A percentile compares a stretch with the other conserved stretches of the same genome.
phyloP scores from a whole-genome alignment of 1,140 invertebrate genomes.

The Brachionus angularis region DNA sequence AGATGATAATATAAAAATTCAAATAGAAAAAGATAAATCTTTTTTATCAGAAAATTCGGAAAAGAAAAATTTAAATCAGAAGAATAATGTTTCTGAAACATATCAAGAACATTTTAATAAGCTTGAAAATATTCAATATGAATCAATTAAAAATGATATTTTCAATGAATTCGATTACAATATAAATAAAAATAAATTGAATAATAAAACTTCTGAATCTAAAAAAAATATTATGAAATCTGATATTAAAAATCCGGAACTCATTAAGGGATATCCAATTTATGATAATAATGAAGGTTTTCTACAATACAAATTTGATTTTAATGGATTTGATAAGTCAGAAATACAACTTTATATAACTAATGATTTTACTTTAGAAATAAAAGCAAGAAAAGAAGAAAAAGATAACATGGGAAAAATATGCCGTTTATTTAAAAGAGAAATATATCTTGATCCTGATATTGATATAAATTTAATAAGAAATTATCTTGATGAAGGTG shows the following conservation, averaged over 20 bases:
- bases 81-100: too few relatives aligned
- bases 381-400: constrained; percentile 19
- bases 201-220: too few relatives aligned
- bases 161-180: too few relatives aligned
- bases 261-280: constrained; percentile 26
- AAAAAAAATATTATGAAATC: too few relatives aligned
- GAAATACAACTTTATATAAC: constrained; percentile 29
- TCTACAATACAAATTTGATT: constrained; percentile 34
- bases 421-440: constrained; percentile 27
- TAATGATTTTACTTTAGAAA: constrained; percentile 14
- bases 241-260: too few relatives aligned
- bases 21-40: neutral
- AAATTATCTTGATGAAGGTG: constrained; percentile 30
- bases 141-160: too few relatives aligned
- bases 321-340: constrained; percentile 22
- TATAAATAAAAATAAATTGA: too few relatives aligned
- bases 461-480: constrained; percentile 21
- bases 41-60: neutral
- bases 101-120: too few relatives aligned
- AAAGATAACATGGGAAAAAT: constrained; percentile 9
- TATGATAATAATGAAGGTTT: constrained; percentile 23
- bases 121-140: too few relatives aligned
- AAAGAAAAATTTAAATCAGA: too few relatives aligned
- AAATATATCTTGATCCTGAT: constrained; percentile 23
- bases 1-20: neutral